A percentile compares a stretch with the other conserved stretches of the same genome.
Evolutionary conservation across 2,888 invertebrate genomes (phyloP).

Genomic region (Zele albiditarsus): DNA sequence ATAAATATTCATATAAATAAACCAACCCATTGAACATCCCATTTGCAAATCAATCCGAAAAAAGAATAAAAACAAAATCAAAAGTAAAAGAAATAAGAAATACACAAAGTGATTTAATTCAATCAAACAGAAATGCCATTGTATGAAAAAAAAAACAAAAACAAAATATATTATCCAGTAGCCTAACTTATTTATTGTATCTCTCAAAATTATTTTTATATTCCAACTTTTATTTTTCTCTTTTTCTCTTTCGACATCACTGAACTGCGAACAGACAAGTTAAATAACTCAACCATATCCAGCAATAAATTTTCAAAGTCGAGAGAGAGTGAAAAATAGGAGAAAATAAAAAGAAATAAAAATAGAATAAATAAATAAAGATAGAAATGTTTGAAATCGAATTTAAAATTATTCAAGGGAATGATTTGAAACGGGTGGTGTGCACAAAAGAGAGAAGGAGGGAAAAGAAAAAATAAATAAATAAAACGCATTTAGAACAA

Average conservation of each 20-base stretch:
- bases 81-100: too few species aligned
- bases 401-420: conserved; percentile 18
- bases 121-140: too few species aligned
- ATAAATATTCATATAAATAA: not conserved
- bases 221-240: not conserved
- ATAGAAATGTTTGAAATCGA: not conserved
- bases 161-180: too few species aligned
- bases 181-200: not conserved
- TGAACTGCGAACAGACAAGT: not conserved
- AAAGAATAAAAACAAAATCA: not conserved
- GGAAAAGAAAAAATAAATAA: not conserved
- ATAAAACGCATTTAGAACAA: not conserved
- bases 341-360: not conserved
- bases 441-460: not conserved
- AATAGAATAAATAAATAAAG: not conserved
- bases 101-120: too few species aligned
- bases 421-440: conserved; percentile 26
- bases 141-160: too few species aligned
- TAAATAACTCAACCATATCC: conserved; percentile 5
- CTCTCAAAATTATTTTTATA: not conserved
- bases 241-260: conserved; percentile 1
- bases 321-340: not conserved
- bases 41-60: not conserved
- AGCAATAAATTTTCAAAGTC: not conserved
- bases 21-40: not conserved